phyloP scores from a whole-genome alignment of 2,888 invertebrate genomes.

The Trachelus tabidus region DNA sequence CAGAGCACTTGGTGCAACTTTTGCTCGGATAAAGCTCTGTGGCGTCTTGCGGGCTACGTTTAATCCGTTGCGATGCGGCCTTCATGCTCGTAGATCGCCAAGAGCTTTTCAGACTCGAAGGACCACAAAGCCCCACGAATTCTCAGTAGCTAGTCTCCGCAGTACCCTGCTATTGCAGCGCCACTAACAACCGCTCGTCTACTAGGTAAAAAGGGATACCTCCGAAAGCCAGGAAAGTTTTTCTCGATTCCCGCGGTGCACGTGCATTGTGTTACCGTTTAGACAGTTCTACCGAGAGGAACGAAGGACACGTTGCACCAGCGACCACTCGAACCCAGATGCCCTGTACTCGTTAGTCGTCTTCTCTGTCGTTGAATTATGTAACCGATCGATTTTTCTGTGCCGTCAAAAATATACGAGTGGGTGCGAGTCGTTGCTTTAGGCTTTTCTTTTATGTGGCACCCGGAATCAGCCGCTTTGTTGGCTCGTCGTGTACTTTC shows the following conservation, averaged over 20 bases:
- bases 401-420: not conserved
- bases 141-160: not conserved
- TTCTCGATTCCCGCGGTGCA: not conserved
- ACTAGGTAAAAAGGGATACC: not conserved
- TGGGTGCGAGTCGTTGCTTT: not conserved
- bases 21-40: not conserved
- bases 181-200: not conserved
- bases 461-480: not conserved
- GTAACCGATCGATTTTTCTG: not conserved
- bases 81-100: not conserved
- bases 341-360: not conserved
- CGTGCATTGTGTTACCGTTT: not conserved
- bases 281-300: not conserved
- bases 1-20: not conserved
- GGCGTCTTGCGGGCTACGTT: not conserved
- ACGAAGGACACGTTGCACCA: not conserved
- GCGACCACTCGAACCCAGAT: not conserved
- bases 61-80: not conserved
- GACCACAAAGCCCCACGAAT: not conserved
- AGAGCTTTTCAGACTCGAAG: not conserved
- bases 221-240: not conserved
- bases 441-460: not conserved
- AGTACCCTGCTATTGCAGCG: not conserved
- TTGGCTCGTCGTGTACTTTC: not conserved
- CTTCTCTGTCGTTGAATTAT: not conserved